Evolutionary conservation across 2,113 vertebrate genomes (phyloP).

Genomic region (Semnornis frantzii): DNA sequence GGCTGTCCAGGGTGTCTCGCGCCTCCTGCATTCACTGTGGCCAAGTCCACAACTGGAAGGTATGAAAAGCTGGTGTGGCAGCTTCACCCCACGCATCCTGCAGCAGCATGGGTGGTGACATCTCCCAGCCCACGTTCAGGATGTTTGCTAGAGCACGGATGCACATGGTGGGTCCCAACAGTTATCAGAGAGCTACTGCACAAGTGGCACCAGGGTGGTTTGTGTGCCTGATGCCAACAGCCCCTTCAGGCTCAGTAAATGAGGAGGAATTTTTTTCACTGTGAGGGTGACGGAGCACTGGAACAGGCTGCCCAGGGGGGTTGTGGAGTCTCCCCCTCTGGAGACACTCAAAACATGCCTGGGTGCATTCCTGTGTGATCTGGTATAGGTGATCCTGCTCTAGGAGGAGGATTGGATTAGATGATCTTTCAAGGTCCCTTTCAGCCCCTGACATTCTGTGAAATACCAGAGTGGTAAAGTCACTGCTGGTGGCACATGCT

Average conservation of each 20-base stretch:
- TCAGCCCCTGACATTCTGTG: too few species aligned
- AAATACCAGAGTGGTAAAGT: not conserved
- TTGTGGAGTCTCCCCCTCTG: too few species aligned
- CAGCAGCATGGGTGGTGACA: not conserved
- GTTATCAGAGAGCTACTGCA: not conserved
- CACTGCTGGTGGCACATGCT: not conserved
- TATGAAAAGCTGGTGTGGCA: not conserved
- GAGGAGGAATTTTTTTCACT: too few species aligned
- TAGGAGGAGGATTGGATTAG: too few species aligned
- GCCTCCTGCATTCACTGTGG: not conserved
- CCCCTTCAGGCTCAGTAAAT: not conserved
- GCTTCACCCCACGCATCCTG: fast-evolving
- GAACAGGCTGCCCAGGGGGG: too few species aligned
- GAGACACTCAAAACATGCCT: too few species aligned
- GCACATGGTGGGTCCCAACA: not conserved
- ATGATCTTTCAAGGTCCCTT: too few species aligned
- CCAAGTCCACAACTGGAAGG: not conserved
- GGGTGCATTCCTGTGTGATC: too few species aligned
- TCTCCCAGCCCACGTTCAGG: not conserved
- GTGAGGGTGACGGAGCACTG: too few species aligned
- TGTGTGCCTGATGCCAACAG: not conserved
- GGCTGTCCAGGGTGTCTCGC: not conserved
- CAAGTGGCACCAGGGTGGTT: not conserved
- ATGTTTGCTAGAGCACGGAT: not conserved
- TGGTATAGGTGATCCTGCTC: too few species aligned